phyloP scores from a whole-genome alignment of 2,113 vertebrate genomes.

The Silurus asotus region DNA sequence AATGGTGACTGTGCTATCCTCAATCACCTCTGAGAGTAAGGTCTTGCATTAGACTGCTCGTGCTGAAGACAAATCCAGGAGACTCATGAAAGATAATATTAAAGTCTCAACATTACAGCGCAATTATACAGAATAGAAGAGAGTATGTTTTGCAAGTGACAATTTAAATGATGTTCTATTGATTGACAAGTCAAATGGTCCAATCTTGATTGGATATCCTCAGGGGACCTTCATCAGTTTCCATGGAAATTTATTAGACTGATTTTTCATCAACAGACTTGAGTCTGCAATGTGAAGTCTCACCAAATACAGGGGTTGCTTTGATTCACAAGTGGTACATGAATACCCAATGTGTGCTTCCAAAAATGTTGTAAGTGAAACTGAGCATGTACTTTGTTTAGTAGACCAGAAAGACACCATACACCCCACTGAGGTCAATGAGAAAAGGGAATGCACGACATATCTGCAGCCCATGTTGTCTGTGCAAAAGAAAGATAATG shows the following conservation, averaged over 20 bases:
- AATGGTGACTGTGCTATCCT: background rate
- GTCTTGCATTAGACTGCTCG: background rate
- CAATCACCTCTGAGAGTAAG: background rate
- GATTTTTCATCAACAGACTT: background rate
- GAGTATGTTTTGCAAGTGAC: background rate
- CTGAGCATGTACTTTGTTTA: background rate
- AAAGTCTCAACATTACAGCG: background rate
- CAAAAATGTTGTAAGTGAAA: background rate
- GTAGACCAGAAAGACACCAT: background rate
- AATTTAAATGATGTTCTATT: background rate
- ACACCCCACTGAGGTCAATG: background rate
- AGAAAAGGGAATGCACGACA: background rate
- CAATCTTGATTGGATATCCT: background rate
- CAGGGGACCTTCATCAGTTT: background rate
- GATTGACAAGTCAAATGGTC: background rate
- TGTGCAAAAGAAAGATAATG: background rate
- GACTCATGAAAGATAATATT: conserved; percentile 1
- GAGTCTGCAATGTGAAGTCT: background rate
- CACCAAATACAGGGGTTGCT: conserved; percentile 9
- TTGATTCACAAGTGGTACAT: conserved; percentile 26
- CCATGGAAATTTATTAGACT: conserved; percentile 11
- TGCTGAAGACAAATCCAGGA: conserved; percentile 22
- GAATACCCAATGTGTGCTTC: conserved; percentile 33
- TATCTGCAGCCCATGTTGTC: background rate
- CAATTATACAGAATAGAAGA: background rate